Evolutionary conservation across 2,113 vertebrate species (phyloP), one percentile per base, ranked within the genome.

Genomic region (Mobula hypostoma): DNA sequence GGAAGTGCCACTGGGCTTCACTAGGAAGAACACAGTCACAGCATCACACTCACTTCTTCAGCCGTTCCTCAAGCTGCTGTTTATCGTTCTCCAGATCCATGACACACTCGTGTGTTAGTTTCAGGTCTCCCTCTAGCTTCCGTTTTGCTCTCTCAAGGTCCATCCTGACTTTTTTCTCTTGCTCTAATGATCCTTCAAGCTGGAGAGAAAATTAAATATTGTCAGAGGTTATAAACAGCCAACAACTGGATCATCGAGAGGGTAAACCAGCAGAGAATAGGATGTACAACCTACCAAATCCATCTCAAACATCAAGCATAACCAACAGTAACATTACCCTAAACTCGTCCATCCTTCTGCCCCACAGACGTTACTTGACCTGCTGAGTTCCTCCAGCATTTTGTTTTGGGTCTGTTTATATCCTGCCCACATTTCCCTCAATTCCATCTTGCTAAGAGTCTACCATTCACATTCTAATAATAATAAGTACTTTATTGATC

Each of bases 51-150:
- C 94, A 99, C 98, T 98, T 99, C 95, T 99, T 99, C 94, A 99
- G 97, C 95, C 97, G 98, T 96, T 99, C 98, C 58, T 99, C 98
- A 94, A 98, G 95, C 95, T 99, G 98, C 96, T 98, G 98, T 94
- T 98, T 98, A 95, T 99, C 98, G 14, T 99, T 98, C 95, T 99
- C 97, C 72, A 98, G 95, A 88, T 99, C 98, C 95, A 98, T 98
- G 21, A 98, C 95, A 0, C 98, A 97, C 95, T 99, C 98, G 94
- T 98, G 95, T 0, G 98, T 97, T 95, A 99, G 95, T 94, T 99
- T 99, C 94, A 99, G 95, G 95, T 99, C 98, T 29, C 98, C 98
- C 95, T 99, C 98, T 0, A 99, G 97, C 95, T 99, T 99, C 94
- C 98, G 97, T 94, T 96, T 98, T 91, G 96, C 97, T 94, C 98